A percentile compares a stretch with the other conserved stretches of the same genome.
Conservation (phyloP, 2,888 invertebrate species). For the Scaptomyza tumidula region DNA sequence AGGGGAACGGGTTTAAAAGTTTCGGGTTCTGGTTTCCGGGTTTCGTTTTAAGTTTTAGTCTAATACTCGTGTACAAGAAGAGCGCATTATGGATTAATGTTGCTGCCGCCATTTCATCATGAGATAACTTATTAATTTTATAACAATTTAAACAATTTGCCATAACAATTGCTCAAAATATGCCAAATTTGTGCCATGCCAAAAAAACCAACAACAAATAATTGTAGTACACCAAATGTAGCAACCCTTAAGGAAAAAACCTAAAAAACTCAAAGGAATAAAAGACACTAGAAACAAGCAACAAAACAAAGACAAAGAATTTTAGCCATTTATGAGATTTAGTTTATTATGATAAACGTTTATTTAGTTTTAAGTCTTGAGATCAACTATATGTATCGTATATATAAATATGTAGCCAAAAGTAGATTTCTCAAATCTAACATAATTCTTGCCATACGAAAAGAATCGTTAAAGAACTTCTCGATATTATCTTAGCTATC, state of each 20-base stretch:
- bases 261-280: constrained; percentile 21
- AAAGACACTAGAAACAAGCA: constrained; percentile 44
- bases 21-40: background rate
- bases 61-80: constrained; percentile 34
- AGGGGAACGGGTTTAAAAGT: no score
- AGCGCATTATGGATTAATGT: constrained; percentile 60
- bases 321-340: constrained; percentile 62
- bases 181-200: constrained; percentile 81
- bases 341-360: constrained; percentile 66
- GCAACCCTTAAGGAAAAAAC: constrained; percentile 21
- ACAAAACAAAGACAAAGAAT: constrained; percentile 56
- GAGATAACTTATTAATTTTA: constrained; percentile 3
- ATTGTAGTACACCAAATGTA: constrained; percentile 43
- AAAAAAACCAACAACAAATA: constrained; percentile 42
- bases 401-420: constrained; percentile 5
- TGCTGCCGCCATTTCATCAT: constrained; percentile 47
- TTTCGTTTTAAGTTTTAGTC: constrained; percentile 14
- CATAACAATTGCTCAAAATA: constrained; percentile 43
- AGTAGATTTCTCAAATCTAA: constrained; percentile 9
- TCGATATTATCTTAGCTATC: constrained; percentile 19
- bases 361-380: constrained; percentile 61
- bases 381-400: background rate
- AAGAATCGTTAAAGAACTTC: background rate
- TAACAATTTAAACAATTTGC: constrained; percentile 42
- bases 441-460: background rate